Conservation (phyloP, 2,797 vertebrate species). For the Merluccius polli region DNA sequence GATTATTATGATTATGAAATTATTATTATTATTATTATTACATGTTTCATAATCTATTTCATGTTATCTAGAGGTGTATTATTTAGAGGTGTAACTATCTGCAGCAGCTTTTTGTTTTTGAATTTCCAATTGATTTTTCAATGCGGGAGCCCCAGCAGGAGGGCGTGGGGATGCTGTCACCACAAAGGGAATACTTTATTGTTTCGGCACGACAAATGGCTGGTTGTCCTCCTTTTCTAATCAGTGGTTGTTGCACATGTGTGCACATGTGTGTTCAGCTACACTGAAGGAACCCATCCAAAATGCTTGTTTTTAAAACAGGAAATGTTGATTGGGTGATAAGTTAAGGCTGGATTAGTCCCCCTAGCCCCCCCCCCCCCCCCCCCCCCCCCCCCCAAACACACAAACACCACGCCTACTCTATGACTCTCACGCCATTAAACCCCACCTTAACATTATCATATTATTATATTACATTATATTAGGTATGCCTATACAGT, state of each 20-base stretch:
- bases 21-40: neutral
- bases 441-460: too few species aligned
- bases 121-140: constrained; percentile 4
- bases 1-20: too few species aligned
- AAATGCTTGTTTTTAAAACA: constrained; percentile 15
- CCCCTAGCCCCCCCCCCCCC: too few species aligned
- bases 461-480: too few species aligned
- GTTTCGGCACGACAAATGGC: constrained; percentile 1
- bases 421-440: too few species aligned
- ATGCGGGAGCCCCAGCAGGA: neutral
- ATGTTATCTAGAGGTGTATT: neutral
- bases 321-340: neutral
- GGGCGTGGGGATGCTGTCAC: constrained; percentile 8
- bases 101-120: constrained; percentile 6
- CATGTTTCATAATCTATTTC: neutral
- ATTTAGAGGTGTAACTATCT: constrained; percentile 1
- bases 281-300: neutral
- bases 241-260: constrained; percentile 13
- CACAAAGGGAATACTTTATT: constrained; percentile 28
- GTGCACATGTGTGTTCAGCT: neutral
- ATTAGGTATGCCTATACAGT: too few species aligned
- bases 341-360: constrained; percentile 20
- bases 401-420: too few species aligned
- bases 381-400: too few species aligned
- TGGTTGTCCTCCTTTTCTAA: neutral